Percentiles rank a stretch among this genome's conserved stretches.
Conservation (phyloP, 1,140 invertebrate genomes). For the Heliconius hermathena region DNA sequence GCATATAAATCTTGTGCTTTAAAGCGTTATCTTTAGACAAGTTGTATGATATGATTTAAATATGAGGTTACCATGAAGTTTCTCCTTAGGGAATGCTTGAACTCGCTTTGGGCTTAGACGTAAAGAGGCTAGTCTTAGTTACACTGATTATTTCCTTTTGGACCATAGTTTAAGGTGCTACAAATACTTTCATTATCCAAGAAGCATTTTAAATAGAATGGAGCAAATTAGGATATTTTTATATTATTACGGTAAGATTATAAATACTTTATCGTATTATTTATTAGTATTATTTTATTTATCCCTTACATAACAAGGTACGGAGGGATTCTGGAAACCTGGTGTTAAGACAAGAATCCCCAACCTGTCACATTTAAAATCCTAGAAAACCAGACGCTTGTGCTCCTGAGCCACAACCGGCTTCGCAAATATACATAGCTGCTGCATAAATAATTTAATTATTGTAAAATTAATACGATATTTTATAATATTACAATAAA, state of each 20-base stretch:
- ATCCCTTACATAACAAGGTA: too few relatives aligned
- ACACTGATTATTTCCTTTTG: slow-evolving; percentile 5
- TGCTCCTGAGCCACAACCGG: too few relatives aligned
- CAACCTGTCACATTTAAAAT: too few relatives aligned
- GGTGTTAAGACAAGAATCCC: too few relatives aligned
- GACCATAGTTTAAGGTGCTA: not conserved
- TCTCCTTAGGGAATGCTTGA: slow-evolving; percentile 29
- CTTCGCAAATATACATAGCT: too few relatives aligned
- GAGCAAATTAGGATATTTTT: not conserved
- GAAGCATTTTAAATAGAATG: not conserved
- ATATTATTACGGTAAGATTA: not conserved
- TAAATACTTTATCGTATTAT: not conserved
- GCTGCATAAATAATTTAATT: too few relatives aligned
- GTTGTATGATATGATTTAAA: slow-evolving; percentile 39
- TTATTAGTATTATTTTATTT: too few relatives aligned
- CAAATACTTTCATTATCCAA: not conserved
- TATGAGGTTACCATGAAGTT: slow-evolving; percentile 36
- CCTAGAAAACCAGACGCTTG: too few relatives aligned
- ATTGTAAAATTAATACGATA: too few relatives aligned
- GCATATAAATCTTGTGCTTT: slow-evolving; percentile 33
- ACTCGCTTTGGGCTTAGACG: slow-evolving; percentile 33
- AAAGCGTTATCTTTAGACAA: slow-evolving; percentile 32
- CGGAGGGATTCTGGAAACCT: too few relatives aligned
- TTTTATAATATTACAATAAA: too few relatives aligned
- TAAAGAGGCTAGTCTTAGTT: slow-evolving; percentile 28